A percentile compares a stretch with the other conserved stretches of the same genome.
These are phyloP conservation scores for Leiothrix lutea DNA, from an alignment of 2,113 vertebrate genomes.

Conservation along the genomic window DNA sequence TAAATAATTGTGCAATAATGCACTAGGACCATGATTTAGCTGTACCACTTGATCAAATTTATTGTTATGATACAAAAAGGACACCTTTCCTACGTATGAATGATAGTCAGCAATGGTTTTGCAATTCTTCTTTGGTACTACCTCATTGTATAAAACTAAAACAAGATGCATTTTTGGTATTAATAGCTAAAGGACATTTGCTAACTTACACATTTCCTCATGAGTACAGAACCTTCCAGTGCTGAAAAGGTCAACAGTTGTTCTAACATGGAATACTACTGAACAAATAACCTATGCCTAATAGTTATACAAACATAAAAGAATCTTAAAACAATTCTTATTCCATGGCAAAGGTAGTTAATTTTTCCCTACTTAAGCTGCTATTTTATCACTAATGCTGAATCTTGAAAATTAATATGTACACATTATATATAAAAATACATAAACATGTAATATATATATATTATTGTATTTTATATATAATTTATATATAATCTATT, in stretches of 20 bases:
- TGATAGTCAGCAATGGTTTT: not conserved
- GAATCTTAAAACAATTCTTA: not conserved
- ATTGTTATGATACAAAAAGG: not conserved
- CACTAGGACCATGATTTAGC: not conserved
- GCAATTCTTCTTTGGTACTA: not conserved
- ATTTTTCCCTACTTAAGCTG: not conserved
- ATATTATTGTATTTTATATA: not conserved
- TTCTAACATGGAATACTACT: not conserved
- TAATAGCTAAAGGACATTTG: not conserved
- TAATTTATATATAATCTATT: not conserved
- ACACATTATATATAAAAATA: not conserved
- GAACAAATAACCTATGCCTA: not conserved
- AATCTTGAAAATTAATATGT: not conserved
- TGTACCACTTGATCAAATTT: not conserved
- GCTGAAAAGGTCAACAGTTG: not conserved
- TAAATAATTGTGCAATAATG: not conserved
- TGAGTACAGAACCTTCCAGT: not conserved
- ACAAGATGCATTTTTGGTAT: not conserved
- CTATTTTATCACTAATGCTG: not conserved
- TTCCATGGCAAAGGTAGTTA: not conserved
- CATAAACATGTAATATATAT: not conserved
- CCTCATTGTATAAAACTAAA: not conserved
- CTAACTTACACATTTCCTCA: not conserved
- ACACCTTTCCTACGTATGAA: not conserved
- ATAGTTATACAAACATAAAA: not conserved